Evolutionary conservation across 1,140 invertebrate species (phyloP).

Genomic region (Tribolium castaneum): DNA sequence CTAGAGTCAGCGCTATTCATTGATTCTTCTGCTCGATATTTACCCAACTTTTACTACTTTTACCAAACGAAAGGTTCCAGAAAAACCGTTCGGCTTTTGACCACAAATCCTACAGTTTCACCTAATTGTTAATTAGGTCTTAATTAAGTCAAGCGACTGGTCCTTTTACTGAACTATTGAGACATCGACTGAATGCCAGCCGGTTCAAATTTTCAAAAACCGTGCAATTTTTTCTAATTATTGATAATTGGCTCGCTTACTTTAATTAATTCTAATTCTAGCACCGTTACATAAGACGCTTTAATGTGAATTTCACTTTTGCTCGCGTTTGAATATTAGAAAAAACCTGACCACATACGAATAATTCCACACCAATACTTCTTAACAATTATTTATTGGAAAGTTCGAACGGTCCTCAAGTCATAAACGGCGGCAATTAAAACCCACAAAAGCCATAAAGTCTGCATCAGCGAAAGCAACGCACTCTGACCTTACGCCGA

Average conservation of each 20-base stretch:
- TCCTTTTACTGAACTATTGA: not conserved
- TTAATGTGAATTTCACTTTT: conserved; percentile 29
- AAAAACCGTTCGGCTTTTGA: no score
- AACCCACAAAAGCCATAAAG: not conserved
- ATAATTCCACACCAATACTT: not conserved
- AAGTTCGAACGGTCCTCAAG: not conserved
- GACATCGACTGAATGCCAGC: not conserved
- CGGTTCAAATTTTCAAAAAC: not conserved
- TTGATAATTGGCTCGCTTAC: not conserved
- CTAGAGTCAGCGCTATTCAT: not conserved
- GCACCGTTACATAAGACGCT: not conserved
- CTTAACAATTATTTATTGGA: not conserved
- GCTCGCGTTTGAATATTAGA: conserved; percentile 11
- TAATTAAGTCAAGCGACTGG: not conserved
- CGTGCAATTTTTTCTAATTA: not conserved
- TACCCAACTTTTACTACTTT: conserved; percentile 37
- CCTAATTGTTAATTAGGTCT: not conserved
- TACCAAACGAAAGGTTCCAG: conserved; percentile 30
- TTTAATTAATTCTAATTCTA: conserved; percentile 33
- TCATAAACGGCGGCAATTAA: not conserved
- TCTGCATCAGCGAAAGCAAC: conserved; percentile 3
- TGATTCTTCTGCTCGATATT: conserved; percentile 6
- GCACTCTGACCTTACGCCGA: conserved; percentile 8
- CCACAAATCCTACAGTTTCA: not conserved
- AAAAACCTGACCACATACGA: conserved; percentile 15